Evolutionary conservation across 1,140 invertebrate genomes (phyloP).

Genomic region (Bombus superbus): DNA sequence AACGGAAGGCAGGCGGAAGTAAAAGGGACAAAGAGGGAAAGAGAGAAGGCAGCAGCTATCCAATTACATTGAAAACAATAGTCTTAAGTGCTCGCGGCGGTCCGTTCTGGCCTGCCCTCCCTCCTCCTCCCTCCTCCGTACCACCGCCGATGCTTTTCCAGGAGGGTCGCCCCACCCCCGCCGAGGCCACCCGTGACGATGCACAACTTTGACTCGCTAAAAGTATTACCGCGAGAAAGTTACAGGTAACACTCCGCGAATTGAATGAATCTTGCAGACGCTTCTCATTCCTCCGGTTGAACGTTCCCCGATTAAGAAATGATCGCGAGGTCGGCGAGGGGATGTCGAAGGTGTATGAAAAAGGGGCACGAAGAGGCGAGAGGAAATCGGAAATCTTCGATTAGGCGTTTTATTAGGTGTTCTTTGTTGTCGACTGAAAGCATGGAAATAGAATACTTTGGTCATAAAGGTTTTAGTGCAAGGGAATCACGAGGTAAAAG

Average conservation of each 20-base stretch:
- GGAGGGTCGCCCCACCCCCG: slow-evolving; percentile 43
- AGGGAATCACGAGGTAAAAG: too few relatives aligned
- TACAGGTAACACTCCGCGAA: slow-evolving; percentile 46
- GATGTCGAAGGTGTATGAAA: background rate
- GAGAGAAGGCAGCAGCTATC: slow-evolving; percentile 79
- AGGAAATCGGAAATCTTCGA: background rate
- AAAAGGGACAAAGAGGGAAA: slow-evolving; percentile 52
- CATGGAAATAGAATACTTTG: too few relatives aligned
- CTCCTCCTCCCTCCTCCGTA: slow-evolving; percentile 20
- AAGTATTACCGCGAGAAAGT: slow-evolving; percentile 59
- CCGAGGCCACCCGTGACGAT: slow-evolving; percentile 46
- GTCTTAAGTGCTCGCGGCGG: slow-evolving; percentile 81
- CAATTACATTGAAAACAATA: slow-evolving; percentile 84
- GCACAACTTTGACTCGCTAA: slow-evolving; percentile 63
- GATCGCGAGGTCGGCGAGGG: background rate
- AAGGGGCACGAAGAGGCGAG: too few relatives aligned
- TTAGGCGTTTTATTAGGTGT: background rate
- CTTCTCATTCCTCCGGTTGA: background rate
- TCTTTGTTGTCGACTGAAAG: background rate
- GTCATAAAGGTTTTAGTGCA: too few relatives aligned
- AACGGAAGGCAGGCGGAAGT: slow-evolving; percentile 57
- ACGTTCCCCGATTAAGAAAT: slow-evolving; percentile 27
- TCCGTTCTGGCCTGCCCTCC: slow-evolving; percentile 58
- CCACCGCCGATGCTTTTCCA: slow-evolving; percentile 54
- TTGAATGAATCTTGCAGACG: slow-evolving; percentile 44